Evolutionary conservation across 2,888 invertebrate species (phyloP).

Genomic region (Melinaea marsaeus): DNA sequence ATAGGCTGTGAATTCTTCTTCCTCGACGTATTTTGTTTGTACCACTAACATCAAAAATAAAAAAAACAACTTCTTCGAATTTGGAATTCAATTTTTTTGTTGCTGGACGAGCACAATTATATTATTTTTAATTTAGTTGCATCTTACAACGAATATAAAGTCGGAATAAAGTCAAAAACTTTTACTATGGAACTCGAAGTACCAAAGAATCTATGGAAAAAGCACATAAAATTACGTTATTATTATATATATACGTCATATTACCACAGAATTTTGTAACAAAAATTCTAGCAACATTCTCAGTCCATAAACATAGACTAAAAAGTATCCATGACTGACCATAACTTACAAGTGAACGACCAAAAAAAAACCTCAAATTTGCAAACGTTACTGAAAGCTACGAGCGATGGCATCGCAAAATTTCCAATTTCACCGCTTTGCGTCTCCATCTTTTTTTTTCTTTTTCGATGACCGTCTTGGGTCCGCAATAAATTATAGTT

Average conservation of each 20-base stretch:
- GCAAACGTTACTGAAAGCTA: slow-evolving; percentile 73
- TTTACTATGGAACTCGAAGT: no score
- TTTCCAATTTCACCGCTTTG: slow-evolving; percentile 78
- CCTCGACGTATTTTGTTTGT: no score
- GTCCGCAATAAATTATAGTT: slow-evolving; percentile 76
- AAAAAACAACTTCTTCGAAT: no score
- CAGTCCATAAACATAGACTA: slow-evolving; percentile 12
- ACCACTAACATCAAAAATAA: no score
- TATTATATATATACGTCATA: not conserved
- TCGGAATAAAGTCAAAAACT: no score
- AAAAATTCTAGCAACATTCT: not conserved
- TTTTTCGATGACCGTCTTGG: slow-evolving; percentile 63
- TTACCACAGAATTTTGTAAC: not conserved
- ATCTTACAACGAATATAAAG: no score
- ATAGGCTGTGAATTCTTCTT: no score
- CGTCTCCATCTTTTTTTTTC: slow-evolving; percentile 55
- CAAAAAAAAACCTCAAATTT: slow-evolving; percentile 50
- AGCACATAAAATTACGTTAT: no score
- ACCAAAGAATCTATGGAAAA: no score
- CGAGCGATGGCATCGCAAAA: slow-evolving; percentile 74
- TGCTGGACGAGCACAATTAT: no score
- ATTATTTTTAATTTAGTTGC: no score
- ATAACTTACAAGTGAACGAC: slow-evolving; percentile 54
- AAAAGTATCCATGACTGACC: slow-evolving; percentile 33
- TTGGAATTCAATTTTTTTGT: no score